Conservation (phyloP, 2,888 invertebrate species). For the Apotomis capreana region DNA sequence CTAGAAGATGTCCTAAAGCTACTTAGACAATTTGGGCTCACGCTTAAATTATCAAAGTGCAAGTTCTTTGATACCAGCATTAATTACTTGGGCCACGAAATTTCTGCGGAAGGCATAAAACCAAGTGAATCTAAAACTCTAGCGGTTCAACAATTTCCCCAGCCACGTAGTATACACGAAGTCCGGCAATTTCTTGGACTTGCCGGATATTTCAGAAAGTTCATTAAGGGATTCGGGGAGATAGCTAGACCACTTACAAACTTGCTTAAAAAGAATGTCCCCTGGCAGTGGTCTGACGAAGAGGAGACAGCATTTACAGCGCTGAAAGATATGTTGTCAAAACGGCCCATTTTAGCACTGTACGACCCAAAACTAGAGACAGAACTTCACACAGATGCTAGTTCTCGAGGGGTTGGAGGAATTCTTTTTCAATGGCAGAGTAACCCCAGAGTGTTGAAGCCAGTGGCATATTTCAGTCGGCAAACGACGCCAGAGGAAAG, state of each 20-base stretch:
- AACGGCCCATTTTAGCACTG: neutral
- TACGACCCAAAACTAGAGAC: too few species aligned
- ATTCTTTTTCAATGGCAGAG: too few species aligned
- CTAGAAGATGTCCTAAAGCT: conserved; percentile 1
- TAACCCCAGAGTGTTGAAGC: too few species aligned
- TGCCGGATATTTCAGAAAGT: too few species aligned
- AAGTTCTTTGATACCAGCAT: too few species aligned
- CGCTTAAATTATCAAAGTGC: neutral
- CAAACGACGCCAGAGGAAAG: neutral
- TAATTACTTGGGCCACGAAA: neutral
- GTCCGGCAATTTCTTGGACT: neutral
- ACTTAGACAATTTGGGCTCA: conserved; percentile 3
- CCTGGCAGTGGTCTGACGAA: neutral
- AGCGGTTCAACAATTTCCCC: neutral
- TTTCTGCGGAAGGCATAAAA: neutral
- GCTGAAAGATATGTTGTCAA: neutral
- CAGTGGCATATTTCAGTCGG: too few species aligned
- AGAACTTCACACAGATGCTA: too few species aligned
- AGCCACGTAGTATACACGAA: too few species aligned
- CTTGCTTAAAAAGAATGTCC: neutral
- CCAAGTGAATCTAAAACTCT: neutral
- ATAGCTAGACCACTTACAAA: conserved; percentile 2
- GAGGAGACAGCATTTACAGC: neutral
- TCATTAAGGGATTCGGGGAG: too few species aligned
- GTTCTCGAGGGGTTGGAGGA: too few species aligned